Base-by-base conservation (phyloP, 2,888 invertebrate species). In the Lissonota sp. region DNA sequence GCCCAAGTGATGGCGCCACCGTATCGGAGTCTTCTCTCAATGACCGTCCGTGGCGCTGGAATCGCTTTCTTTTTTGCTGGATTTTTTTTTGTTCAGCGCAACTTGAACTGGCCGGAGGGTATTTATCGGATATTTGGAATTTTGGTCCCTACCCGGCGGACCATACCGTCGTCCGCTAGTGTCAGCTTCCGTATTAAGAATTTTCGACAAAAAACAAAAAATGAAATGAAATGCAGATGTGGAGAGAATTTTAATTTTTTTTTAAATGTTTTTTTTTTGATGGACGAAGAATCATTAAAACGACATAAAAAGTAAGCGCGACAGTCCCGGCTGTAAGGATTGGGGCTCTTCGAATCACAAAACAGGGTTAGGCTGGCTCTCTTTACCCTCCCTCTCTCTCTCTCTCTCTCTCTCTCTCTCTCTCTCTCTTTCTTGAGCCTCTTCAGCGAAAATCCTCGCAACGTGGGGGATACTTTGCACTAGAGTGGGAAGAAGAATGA, bases 401-500 rank as follows among this genome's bases (percentile, higher is more conserved):
- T 26, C 26, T 26, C 26, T 26, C 26, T 26, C 26, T 26, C 26
- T 26, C 26, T 26, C 26, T 26, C 26, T 26, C 26, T 26, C 26
- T 26, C 26, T 26, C 26, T 26, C 26, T 26, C 26, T 26, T 3
- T 26, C 26, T 26, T 3, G 1, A 1, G 26, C 26, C 26, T 26
- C 26, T 26, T 26, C 26, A 3, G 1, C 26, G 26, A 26, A 26
- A 26, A 26, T 26, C 26, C 26, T 26, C 26, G 26, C 26, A 26
- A 26, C 26, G 26, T 26, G 26, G 26, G 26, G 26, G 26, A 26
- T 26, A 26, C 26, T 26, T 26, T 26, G 26, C 26, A 26, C 26
- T 44, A 46, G 62, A 44, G 58, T 64, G 64, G 58, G 51, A 67
- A 16, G 78, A 70, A 12, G 42, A 60, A 60, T 60, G 12, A n/a